These are phyloP conservation scores for Bacillus rossius DNA, from an alignment of 1,140 invertebrate species.

Conservation along the genomic window DNA sequence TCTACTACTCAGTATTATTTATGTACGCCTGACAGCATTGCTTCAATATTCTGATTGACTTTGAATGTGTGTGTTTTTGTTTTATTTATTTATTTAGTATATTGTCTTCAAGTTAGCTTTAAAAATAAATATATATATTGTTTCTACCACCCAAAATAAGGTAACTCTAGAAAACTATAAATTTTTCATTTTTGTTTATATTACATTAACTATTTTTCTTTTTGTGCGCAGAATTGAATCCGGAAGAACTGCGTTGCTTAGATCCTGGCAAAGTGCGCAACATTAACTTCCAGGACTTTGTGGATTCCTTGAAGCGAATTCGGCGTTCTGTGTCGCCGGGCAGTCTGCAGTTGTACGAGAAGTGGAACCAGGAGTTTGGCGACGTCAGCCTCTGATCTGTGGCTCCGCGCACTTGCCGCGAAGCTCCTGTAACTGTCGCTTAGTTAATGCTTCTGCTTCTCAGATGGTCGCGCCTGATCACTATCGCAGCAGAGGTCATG, in stretches of 20 bases:
- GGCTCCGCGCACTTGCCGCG: too few relatives aligned
- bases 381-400: slow-evolving; percentile 62
- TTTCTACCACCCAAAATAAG: background rate
- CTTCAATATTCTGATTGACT: too few relatives aligned
- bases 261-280: slow-evolving; percentile 76
- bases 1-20: too few relatives aligned
- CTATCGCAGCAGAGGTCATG: too few relatives aligned
- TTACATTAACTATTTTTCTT: slow-evolving; percentile 18
- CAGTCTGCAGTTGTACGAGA: slow-evolving; percentile 81
- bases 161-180: too few relatives aligned
- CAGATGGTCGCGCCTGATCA: too few relatives aligned
- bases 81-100: too few relatives aligned
- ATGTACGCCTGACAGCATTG: too few relatives aligned
- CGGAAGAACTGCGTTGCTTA: slow-evolving; percentile 77
- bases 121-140: background rate
- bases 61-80: too few relatives aligned
- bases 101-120: background rate
- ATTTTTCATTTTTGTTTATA: too few relatives aligned
- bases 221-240: slow-evolving; percentile 64
- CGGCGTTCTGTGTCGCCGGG: slow-evolving; percentile 82
- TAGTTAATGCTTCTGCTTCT: too few relatives aligned
- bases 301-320: slow-evolving; percentile 85
- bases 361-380: slow-evolving; percentile 92
- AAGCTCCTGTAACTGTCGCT: too few relatives aligned
- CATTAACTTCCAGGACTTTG: slow-evolving; percentile 85